Conservation (phyloP, 2,113 vertebrate genomes). For the Anoura caudifer region DNA sequence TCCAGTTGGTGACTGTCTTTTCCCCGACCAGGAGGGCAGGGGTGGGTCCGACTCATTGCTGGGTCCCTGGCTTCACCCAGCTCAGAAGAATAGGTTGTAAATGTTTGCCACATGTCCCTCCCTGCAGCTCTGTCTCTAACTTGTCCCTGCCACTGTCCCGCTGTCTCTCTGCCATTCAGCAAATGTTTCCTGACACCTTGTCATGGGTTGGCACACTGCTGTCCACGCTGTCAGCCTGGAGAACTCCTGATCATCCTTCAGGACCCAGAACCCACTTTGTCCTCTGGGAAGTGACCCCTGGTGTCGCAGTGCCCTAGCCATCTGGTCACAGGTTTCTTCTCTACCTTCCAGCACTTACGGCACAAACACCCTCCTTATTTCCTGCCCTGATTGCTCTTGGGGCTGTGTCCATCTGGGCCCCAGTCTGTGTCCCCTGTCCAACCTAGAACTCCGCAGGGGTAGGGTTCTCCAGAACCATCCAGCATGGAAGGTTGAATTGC, state of each 20-base stretch:
- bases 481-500: background rate
- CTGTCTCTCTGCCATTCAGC: background rate
- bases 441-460: background rate
- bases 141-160: background rate
- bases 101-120: background rate
- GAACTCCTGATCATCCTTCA: background rate
- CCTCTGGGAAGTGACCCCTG: background rate
- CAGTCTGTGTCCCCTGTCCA: background rate
- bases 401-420: background rate
- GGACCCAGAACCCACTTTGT: background rate
- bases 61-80: background rate
- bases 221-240: background rate
- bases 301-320: background rate
- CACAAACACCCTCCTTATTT: background rate
- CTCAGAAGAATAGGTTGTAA: background rate
- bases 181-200: background rate
- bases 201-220: background rate
- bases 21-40: background rate
- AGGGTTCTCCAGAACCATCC: background rate
- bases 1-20: background rate
- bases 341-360: background rate
- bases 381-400: background rate
- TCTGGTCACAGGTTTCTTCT: background rate
- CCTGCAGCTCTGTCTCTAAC: background rate
- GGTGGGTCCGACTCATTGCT: background rate